These are phyloP conservation scores for Neogobius melanostomus DNA, from an alignment of 2,113 vertebrate genomes.

Conservation along the genomic window DNA sequence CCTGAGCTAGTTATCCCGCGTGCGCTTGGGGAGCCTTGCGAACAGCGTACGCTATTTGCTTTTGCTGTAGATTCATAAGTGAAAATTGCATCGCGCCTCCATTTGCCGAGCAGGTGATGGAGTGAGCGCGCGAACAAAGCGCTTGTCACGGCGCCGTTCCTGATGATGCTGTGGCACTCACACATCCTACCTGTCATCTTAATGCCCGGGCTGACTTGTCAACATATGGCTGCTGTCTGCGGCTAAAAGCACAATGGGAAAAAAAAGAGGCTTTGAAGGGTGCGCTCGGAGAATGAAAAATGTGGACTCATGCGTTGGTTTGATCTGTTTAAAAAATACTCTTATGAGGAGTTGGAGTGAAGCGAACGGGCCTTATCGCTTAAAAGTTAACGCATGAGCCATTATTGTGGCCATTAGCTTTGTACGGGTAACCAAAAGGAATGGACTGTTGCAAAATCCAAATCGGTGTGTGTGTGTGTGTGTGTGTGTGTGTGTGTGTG, in stretches of 20 bases:
- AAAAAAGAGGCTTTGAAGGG: conserved; percentile 1
- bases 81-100: conserved; percentile 72
- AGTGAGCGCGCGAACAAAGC: conserved; percentile 57
- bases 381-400: too few species aligned
- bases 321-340: not conserved
- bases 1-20: conserved; percentile 63
- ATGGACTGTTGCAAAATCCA: too few species aligned
- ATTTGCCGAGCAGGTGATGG: conserved; percentile 67
- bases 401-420: too few species aligned
- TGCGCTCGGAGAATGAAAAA: not conserved
- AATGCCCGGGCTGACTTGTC: conserved; percentile 32
- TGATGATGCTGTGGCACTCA: conserved; percentile 49
- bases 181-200: conserved; percentile 56
- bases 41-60: conserved; percentile 68
- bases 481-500: too few species aligned
- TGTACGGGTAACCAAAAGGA: too few species aligned
- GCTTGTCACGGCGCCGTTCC: conserved; percentile 49
- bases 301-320: not conserved
- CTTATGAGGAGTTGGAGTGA: not conserved
- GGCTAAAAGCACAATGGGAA: conserved; percentile 22
- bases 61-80: conserved; percentile 66
- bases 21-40: conserved; percentile 58
- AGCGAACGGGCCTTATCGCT: not conserved
- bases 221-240: conserved; percentile 18
- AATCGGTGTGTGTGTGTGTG: too few species aligned